These are phyloP conservation scores for Chrysoperla carnea DNA, from an alignment of 1,140 invertebrate genomes.

Conservation along the genomic window DNA sequence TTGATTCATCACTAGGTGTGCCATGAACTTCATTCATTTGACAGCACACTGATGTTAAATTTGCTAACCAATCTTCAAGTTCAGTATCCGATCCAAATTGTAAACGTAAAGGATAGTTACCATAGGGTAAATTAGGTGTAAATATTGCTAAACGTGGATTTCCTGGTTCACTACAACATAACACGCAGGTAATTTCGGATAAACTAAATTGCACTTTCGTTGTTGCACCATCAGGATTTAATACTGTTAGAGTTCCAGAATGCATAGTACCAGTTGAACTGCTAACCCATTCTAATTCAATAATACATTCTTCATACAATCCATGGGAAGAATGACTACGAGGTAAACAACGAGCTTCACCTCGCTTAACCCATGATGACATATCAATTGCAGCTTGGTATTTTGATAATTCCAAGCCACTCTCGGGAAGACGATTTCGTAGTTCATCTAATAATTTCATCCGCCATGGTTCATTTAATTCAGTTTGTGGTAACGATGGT, in stretches of 20 bases:
- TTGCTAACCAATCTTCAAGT: constrained; percentile 71
- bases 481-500: constrained; percentile 33
- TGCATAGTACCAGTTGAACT: constrained; percentile 33
- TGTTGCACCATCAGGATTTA: constrained; percentile 52
- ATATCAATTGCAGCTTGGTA: constrained; percentile 50
- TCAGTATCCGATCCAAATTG: constrained; percentile 62
- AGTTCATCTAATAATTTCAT: constrained; percentile 51
- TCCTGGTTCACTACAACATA: constrained; percentile 57
- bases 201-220: constrained; percentile 51
- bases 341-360: constrained; percentile 49
- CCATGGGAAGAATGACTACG: constrained; percentile 21
- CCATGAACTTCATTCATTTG: constrained; percentile 49
- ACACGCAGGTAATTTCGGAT: constrained; percentile 53
- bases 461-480: constrained; percentile 57
- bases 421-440: constrained; percentile 30
- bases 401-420: constrained; percentile 29
- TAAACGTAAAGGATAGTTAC: constrained; percentile 36
- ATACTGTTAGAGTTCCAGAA: constrained; percentile 55
- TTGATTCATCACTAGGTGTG: constrained; percentile 43
- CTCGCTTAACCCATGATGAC: constrained; percentile 66
- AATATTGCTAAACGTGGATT: constrained; percentile 51
- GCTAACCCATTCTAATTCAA: constrained; percentile 68
- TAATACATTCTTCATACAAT: constrained; percentile 48
- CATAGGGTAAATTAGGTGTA: constrained; percentile 37
- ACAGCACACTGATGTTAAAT: constrained; percentile 51